Evolutionary conservation across 2,797 vertebrate species (phyloP).

Genomic region (Phoebastria nigripes): DNA sequence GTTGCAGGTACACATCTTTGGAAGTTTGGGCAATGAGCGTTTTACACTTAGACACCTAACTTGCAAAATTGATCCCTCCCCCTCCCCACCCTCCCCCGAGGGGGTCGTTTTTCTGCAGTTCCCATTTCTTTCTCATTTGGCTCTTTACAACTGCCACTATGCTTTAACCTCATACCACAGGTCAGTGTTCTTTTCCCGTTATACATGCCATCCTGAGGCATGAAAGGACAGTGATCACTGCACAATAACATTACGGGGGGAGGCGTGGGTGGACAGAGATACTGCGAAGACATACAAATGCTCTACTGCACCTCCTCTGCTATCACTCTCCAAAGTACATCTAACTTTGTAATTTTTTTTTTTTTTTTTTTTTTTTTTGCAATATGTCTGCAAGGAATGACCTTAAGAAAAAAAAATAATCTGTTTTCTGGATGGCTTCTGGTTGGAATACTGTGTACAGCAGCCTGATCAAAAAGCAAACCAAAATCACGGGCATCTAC

Average conservation of each 20-base stretch:
- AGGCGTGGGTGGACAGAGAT: not conserved
- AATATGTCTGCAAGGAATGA: not conserved
- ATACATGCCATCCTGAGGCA: not conserved
- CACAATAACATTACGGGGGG: not conserved
- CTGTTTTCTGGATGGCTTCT: not conserved
- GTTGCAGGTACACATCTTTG: not conserved
- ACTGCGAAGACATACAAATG: not conserved
- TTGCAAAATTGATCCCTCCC: not conserved
- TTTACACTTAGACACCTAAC: not conserved
- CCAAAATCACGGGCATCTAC: not conserved
- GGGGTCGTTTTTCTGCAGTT: not conserved
- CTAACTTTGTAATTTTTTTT: not conserved
- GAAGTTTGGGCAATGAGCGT: not conserved
- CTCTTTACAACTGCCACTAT: not conserved
- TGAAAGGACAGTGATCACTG: not conserved
- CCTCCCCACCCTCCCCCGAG: accelerated
- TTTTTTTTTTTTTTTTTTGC: not conserved
- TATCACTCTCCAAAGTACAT: not conserved
- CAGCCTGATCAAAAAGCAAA: not conserved
- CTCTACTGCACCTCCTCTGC: not conserved
- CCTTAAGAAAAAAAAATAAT: not conserved
- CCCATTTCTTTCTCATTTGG: not conserved
- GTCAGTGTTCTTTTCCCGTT: not conserved
- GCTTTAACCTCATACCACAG: not conserved
- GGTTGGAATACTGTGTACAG: not conserved